phyloP scores from a whole-genome alignment of 1,140 invertebrate species.

The Dolichoris vasculosae region DNA sequence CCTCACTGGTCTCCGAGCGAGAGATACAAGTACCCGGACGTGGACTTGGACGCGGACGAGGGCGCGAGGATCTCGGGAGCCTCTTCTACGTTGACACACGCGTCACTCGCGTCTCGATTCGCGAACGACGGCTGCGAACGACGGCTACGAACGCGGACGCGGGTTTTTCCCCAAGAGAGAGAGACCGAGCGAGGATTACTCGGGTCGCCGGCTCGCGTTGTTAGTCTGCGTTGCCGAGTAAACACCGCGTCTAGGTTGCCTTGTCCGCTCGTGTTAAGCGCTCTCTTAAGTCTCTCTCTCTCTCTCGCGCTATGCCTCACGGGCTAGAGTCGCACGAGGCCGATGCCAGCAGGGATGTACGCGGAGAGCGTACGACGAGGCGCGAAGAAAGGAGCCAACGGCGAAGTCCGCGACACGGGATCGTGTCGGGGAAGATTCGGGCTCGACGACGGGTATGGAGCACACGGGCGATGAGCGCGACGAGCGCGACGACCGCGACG shows the following conservation, averaged over 20 bases:
- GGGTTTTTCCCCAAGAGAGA: slow-evolving; percentile 42
- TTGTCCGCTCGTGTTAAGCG: too few species aligned
- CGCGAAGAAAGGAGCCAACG: too few species aligned
- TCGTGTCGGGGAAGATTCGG: too few species aligned
- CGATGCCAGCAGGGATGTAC: too few species aligned
- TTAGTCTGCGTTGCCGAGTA: not conserved
- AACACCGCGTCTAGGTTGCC: not conserved
- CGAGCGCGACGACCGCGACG: not conserved
- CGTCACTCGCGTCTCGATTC: slow-evolving; percentile 27
- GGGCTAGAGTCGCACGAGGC: not conserved
- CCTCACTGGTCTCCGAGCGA: too few species aligned
- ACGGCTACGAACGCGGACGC: not conserved
- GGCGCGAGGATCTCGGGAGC: too few species aligned
- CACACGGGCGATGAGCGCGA: not conserved
- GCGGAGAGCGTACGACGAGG: too few species aligned
- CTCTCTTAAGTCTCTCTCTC: not conserved
- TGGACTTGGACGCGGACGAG: too few species aligned
- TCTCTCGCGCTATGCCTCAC: not conserved
- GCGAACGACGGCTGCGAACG: not conserved
- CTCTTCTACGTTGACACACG: slow-evolving; percentile 3
- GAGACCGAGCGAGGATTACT: slow-evolving; percentile 40
- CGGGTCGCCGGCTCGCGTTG: slow-evolving; percentile 52
- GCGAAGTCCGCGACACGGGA: too few species aligned
- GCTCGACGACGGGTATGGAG: not conserved
- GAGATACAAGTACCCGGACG: too few species aligned